A percentile compares a stretch with the other conserved stretches of the same genome.
phyloP scores from a whole-genome alignment of 2,113 vertebrate species.

The Scolopax mira region DNA sequence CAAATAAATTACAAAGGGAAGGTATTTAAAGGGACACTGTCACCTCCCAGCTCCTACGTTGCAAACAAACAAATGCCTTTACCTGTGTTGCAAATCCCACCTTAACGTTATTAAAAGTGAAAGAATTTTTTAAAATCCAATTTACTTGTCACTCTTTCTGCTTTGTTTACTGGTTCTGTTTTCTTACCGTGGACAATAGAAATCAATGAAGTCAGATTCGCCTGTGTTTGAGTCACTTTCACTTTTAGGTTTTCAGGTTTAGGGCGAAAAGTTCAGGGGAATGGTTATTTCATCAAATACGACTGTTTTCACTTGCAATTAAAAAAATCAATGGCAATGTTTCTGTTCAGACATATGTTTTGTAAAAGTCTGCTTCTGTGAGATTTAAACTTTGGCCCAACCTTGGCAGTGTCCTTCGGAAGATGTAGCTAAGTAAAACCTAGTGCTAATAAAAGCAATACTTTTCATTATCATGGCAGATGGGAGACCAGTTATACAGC shows the following conservation, averaged over 20 bases:
- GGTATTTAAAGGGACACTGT: conserved; percentile 20
- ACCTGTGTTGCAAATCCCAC: neutral
- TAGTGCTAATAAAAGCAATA: neutral
- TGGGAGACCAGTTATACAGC: neutral
- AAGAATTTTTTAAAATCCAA: conserved; percentile 65
- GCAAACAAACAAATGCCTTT: conserved; percentile 25
- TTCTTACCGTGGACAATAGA: conserved; percentile 2
- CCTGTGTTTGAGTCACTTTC: conserved; percentile 39
- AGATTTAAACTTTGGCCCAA: conserved; percentile 28
- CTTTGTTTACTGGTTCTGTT: conserved; percentile 44
- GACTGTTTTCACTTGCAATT: conserved; percentile 46
- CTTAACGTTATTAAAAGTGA: conserved; percentile 52
- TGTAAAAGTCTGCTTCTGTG: neutral
- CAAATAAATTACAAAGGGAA: neutral
- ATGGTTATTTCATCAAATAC: conserved; percentile 54
- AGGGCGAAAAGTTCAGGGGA: conserved; percentile 28
- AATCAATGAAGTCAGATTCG: conserved; percentile 58
- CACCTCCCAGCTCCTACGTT: neutral
- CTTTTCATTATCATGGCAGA: neutral
- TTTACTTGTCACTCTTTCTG: conserved; percentile 58
- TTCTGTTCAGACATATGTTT: conserved; percentile 21
- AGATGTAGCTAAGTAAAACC: neutral
- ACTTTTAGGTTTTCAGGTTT: conserved; percentile 33
- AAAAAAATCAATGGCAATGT: conserved; percentile 41
- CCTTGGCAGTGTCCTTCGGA: conserved; percentile 19